Percentiles rank a stretch among this genome's conserved stretches.
These are phyloP conservation scores for Lordiphosa fenestrarum DNA, from an alignment of 2,888 invertebrate genomes.

Conservation along the genomic window DNA sequence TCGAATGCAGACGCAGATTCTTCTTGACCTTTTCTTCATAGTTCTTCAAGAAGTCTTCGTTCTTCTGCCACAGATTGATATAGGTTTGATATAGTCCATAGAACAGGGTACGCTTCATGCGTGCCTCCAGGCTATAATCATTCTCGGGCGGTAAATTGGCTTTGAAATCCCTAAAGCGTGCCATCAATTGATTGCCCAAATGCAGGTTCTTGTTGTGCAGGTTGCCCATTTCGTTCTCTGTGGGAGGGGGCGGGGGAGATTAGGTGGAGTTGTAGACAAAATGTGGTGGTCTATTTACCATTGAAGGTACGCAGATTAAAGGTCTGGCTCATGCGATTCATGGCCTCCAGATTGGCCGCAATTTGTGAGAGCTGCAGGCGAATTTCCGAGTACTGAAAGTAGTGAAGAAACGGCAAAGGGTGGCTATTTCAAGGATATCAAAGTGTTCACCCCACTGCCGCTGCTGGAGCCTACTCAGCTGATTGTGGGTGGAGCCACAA, in stretches of 20 bases:
- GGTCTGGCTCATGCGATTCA: constrained; percentile 78
- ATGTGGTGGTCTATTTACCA: constrained; percentile 55
- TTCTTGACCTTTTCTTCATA: constrained; percentile 79
- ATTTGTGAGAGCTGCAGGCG: constrained; percentile 75
- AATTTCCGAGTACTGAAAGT: constrained; percentile 77
- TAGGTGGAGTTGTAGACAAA: neutral
- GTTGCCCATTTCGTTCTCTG: constrained; percentile 79
- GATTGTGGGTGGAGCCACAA: constrained; percentile 13
- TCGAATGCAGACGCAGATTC: constrained; percentile 78
- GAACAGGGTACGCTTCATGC: constrained; percentile 79
- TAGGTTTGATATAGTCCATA: constrained; percentile 79
- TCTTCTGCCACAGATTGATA: constrained; percentile 78
- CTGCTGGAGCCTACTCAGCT: neutral
- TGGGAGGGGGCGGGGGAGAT: too few species aligned
- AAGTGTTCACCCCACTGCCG: too few species aligned
- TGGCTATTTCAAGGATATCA: neutral
- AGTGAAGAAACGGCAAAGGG: too few species aligned
- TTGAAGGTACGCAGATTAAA: constrained; percentile 77
- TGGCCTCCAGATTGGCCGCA: constrained; percentile 76
- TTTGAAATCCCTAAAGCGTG: constrained; percentile 78
- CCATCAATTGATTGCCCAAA: constrained; percentile 78
- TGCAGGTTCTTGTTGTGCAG: constrained; percentile 77
- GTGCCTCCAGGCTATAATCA: constrained; percentile 78
- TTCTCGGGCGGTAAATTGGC: constrained; percentile 75
- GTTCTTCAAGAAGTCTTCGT: constrained; percentile 77